Evolutionary conservation across 2,888 invertebrate species (phyloP).

Genomic region (Xanthostigma xanthostigma): DNA sequence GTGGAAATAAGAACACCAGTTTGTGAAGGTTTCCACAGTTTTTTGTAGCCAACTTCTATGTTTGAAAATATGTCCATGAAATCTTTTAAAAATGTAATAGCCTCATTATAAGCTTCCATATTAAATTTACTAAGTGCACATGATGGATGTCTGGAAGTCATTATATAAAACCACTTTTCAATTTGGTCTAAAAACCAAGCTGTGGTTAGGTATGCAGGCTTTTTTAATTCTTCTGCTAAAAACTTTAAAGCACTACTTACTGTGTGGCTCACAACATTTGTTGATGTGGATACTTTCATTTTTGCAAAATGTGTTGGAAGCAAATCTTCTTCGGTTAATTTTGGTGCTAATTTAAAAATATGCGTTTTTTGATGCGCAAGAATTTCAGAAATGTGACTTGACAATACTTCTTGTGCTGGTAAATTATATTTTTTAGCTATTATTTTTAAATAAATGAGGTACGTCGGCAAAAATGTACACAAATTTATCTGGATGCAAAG

Average conservation of each 20-base stretch:
- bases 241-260: conserved; percentile 11
- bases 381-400: conserved; percentile 11
- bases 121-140: conserved; percentile 12
- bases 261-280: conserved; percentile 11
- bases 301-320: conserved; percentile 12
- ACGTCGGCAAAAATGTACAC: conserved; percentile 13
- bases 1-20: conserved; percentile 9
- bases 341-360: conserved; percentile 12
- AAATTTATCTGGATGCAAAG: conserved; percentile 8
- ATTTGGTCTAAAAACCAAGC: conserved; percentile 15
- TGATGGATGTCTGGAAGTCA: conserved; percentile 13
- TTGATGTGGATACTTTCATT: conserved; percentile 14
- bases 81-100: conserved; percentile 10
- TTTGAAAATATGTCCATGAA: conserved; percentile 9
- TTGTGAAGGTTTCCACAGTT: conserved; percentile 13
- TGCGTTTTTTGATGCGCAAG: conserved; percentile 7
- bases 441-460: conserved; percentile 14
- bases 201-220: conserved; percentile 13
- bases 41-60: conserved; percentile 7
- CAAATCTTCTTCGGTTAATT: conserved; percentile 13
- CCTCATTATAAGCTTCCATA: conserved; percentile 7
- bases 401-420: conserved; percentile 9
- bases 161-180: conserved; percentile 14
- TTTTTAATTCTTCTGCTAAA: conserved; percentile 7
- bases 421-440: conserved; percentile 10